Conservation (phyloP, 2,797 vertebrate species). For the Parauchenoglanis ngamensis region DNA sequence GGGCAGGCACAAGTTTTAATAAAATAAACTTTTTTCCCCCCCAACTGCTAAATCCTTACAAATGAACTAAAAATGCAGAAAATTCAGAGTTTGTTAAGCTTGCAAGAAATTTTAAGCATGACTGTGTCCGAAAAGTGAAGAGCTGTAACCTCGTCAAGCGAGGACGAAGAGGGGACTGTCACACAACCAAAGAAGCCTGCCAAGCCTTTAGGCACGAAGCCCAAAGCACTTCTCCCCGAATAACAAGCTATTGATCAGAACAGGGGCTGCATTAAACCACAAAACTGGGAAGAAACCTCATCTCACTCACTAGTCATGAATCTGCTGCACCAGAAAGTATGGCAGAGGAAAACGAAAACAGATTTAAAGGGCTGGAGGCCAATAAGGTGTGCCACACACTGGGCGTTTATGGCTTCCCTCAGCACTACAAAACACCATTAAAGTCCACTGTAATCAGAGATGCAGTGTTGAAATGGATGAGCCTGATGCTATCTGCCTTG, state of each 20-base stretch:
- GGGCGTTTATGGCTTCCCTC: slow-evolving; percentile 16
- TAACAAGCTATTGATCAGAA: slow-evolving; percentile 45
- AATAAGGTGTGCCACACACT: neutral
- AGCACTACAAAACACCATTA: slow-evolving; percentile 20
- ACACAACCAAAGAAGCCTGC: slow-evolving; percentile 45
- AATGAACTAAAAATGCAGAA: neutral
- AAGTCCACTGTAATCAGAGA: slow-evolving; percentile 14
- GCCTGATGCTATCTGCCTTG: neutral
- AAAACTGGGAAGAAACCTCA: slow-evolving; percentile 17
- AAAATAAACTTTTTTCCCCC: too few relatives aligned
- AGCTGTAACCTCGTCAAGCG: neutral
- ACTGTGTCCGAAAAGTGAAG: slow-evolving; percentile 18
- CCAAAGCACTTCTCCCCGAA: slow-evolving; percentile 41
- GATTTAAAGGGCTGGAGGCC: neutral
- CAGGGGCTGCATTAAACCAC: slow-evolving; percentile 36
- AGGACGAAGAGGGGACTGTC: slow-evolving; percentile 7
- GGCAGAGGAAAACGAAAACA: neutral
- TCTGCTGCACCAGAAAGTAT: slow-evolving; percentile 13
- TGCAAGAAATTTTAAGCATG: neutral
- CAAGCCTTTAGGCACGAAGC: slow-evolving; percentile 55
- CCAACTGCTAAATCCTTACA: neutral
- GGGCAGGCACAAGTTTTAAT: neutral
- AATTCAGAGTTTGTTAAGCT: neutral
- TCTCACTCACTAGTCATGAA: slow-evolving; percentile 8
- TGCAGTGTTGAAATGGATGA: neutral